Percentiles rank a stretch among this genome's conserved stretches.
These are phyloP conservation scores for Dryobota labecula DNA, from an alignment of 2,888 invertebrate genomes.

Conservation along the genomic window DNA sequence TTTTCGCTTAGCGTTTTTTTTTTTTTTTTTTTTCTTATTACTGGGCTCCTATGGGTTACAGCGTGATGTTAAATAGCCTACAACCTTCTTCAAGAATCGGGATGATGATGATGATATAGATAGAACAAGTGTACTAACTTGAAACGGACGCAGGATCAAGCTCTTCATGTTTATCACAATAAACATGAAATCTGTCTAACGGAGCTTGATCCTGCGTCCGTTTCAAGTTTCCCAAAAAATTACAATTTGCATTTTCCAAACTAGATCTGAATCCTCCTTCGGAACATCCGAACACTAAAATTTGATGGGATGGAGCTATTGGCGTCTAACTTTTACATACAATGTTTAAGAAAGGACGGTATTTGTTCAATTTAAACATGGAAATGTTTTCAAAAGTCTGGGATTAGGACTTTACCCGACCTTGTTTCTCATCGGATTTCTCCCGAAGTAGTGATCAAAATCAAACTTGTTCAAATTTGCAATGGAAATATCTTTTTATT, in stretches of 20 bases:
- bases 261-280: slow-evolving; percentile 54
- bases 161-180: too few species aligned
- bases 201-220: not conserved
- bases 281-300: slow-evolving; percentile 21
- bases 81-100: too few species aligned
- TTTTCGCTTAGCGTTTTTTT: too few species aligned
- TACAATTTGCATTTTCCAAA: slow-evolving; percentile 72
- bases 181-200: slow-evolving; percentile 1
- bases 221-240: slow-evolving; percentile 58
- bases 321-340: slow-evolving; percentile 18
- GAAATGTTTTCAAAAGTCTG: slow-evolving; percentile 56
- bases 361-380: slow-evolving; percentile 48
- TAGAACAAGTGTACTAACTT: not conserved
- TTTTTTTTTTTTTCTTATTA: too few species aligned
- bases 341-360: slow-evolving; percentile 36
- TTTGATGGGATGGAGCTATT: slow-evolving; percentile 30
- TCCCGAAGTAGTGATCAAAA: slow-evolving; percentile 80
- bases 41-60: too few species aligned
- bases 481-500: slow-evolving; percentile 85
- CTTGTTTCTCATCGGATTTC: slow-evolving; percentile 74
- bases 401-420: slow-evolving; percentile 58
- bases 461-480: slow-evolving; percentile 81
- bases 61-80: too few species aligned
- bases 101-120: too few species aligned
- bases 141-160: too few species aligned